Percentiles rank a stretch among this genome's conserved stretches.
phyloP scores from a whole-genome alignment of 2,113 vertebrate genomes.

The Anarhynchus alexandrinus region DNA sequence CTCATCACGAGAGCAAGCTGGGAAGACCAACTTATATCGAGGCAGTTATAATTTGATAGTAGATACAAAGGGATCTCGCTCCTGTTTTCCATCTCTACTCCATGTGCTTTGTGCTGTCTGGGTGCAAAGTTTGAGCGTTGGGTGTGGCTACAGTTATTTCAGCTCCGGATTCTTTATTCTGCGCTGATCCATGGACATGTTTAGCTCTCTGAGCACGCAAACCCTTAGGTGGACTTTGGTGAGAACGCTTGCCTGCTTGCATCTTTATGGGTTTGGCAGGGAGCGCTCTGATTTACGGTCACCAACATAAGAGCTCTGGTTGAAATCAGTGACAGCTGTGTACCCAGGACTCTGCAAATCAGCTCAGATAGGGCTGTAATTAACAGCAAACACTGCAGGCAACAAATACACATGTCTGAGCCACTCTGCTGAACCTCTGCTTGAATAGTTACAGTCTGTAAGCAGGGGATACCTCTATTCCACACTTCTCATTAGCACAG shows the following conservation, averaged over 20 bases:
- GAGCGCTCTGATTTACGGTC: neutral
- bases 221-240: neutral
- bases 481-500: neutral
- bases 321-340: neutral
- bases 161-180: neutral
- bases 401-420: neutral
- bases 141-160: neutral
- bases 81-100: neutral
- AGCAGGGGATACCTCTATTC: neutral
- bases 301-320: neutral
- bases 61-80: neutral
- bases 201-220: neutral
- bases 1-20: neutral
- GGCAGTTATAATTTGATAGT: neutral
- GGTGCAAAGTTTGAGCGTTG: rapidly evolving
- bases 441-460: neutral
- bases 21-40: neutral
- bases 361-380: neutral
- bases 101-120: neutral
- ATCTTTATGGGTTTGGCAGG: neutral
- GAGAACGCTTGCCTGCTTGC: neutral
- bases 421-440: neutral
- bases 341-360: neutral
- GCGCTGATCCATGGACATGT: no score
- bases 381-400: neutral